Base-by-base conservation (phyloP, 2,797 vertebrate species). In the Oophaga sylvatica region DNA sequence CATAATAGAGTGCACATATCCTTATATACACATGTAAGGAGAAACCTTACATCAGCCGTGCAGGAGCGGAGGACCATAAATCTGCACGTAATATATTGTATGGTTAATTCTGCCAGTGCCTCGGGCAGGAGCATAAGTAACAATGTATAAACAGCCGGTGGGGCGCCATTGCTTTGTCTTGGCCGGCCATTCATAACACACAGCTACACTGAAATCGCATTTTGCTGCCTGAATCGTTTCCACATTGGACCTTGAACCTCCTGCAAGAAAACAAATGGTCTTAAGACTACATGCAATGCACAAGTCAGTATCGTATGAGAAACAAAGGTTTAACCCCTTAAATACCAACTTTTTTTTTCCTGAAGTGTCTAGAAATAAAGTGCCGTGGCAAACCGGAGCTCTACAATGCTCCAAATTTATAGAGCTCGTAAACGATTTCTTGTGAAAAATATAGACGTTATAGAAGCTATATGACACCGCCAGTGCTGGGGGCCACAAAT, bases 101-200 rank as follows among this genome's bases (percentile, higher is more conserved):
- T 87, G 67, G 79, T 63, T 81, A 53, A 87, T 81, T 35, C 22
- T 76, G 20, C 62, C 68, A 87, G 22, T 75, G 67, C 79, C 78
- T 73, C 35, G 71, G 59, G 70, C 68, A 48, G 41, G 16, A 78
- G 77, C 45, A 7, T 53, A 20, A 31, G 76, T 56, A 65, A 67
- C 11, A 63, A 63, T 56, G 48, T 78, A 78, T 77, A 85, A 85
- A 77, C 71, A 65, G 83, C 59, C n/a, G 1, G 9, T 26, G 73
- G 53, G 22, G 83, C 73, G 65, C 65, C 73, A 12, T 48, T 77
- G 26, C 83, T 65, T 16, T 65, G 83, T 60, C 26, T 26, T 59
- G 45, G 59, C 75, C 71, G 26, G 41, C 73, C 71, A 53, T 77
- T 76, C 48, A 26, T 53, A 76, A 22, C 45, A 48, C 35, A 45